Conservation (phyloP, 92 coral and sea anemone genomes). For the Porites lobata region DNA sequence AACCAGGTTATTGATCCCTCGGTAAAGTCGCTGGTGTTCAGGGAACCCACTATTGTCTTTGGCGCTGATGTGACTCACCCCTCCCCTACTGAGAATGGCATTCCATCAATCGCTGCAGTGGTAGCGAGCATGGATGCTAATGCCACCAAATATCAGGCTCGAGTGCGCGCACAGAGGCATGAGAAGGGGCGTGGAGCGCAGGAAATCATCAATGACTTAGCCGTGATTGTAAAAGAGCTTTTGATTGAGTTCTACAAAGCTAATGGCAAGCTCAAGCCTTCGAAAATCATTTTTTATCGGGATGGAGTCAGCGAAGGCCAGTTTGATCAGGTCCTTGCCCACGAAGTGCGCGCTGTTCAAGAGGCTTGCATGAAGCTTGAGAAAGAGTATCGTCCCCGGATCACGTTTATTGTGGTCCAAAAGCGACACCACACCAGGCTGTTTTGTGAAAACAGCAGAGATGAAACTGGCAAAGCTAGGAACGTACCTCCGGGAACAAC, state of each 20-base stretch:
- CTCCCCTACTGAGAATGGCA: constrained; percentile 80
- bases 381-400: constrained; percentile 86
- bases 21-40: constrained; percentile 65
- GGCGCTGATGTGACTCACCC: constrained; percentile 99
- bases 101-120: constrained; percentile 94
- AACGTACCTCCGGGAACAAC: constrained; percentile 96
- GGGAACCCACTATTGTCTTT: constrained; percentile 80
- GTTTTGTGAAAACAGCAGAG: constrained; percentile 77
- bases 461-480: constrained; percentile 73
- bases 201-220: constrained; percentile 86
- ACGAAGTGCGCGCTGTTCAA: constrained; percentile 94
- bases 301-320: constrained; percentile 96
- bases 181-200: constrained; percentile 71
- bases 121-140: constrained; percentile 91
- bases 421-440: constrained; percentile 95
- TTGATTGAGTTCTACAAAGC: constrained; percentile 54
- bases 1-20: constrained; percentile 80
- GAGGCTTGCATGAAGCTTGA: constrained; percentile 91
- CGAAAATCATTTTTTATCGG: constrained; percentile 73
- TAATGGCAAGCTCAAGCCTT: constrained; percentile 45
- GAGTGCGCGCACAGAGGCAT: constrained; percentile 87
- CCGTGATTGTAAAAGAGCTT: constrained; percentile 77
- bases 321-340: constrained; percentile 90
- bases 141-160: constrained; percentile 83
- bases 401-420: constrained; percentile 94